Conservation (phyloP, 2,113 vertebrate species). For the Origma solitaria region DNA sequence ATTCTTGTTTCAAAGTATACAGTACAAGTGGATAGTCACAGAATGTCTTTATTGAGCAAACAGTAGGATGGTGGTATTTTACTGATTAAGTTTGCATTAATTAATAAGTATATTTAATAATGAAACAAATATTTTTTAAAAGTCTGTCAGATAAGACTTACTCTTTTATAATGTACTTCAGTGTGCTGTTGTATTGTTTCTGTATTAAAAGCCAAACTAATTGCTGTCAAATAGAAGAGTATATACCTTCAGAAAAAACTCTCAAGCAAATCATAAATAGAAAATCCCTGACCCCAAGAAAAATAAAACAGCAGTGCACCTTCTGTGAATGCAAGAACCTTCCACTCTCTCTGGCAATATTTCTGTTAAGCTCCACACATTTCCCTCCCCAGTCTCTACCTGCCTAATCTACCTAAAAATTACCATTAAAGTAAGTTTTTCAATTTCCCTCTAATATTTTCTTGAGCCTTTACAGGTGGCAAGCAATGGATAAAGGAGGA, state of each 20-base stretch:
- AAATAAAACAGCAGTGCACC: background rate
- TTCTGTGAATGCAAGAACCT: background rate
- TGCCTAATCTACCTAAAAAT: background rate
- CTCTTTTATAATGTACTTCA: background rate
- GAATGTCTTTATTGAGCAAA: background rate
- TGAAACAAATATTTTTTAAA: background rate
- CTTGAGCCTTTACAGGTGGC: background rate
- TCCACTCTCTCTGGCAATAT: background rate
- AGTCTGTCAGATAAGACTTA: background rate
- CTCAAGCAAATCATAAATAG: background rate
- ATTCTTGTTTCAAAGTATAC: background rate
- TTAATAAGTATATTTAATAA: background rate
- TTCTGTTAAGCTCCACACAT: background rate
- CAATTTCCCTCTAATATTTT: background rate
- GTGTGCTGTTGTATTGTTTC: background rate
- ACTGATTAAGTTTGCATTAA: background rate
- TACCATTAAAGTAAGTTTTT: background rate
- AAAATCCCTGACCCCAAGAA: background rate
- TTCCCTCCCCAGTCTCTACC: fast-evolving
- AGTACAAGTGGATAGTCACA: background rate
- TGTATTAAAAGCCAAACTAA: background rate
- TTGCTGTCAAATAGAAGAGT: background rate
- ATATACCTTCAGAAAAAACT: background rate
- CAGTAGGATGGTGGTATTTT: background rate
- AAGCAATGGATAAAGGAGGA: background rate